phyloP scores from a whole-genome alignment of 2,113 vertebrate species.

The Nerophis lumbriciformis region DNA sequence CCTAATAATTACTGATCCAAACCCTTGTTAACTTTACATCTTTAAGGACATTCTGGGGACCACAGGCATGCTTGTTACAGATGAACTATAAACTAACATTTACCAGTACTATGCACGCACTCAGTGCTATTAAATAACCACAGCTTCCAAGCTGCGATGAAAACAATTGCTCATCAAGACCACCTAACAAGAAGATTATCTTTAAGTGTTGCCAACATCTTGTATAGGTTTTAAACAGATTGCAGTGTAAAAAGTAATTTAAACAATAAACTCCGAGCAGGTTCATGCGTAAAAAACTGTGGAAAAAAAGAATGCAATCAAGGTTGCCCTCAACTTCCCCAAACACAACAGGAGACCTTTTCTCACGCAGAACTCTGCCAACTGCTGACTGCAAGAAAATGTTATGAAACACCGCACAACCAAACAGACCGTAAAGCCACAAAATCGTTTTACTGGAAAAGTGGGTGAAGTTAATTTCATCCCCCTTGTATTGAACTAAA shows the following conservation, averaged over 20 bases:
- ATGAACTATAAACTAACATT: slow-evolving; percentile 7
- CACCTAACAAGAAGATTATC: too few relatives aligned
- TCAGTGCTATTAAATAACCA: background rate
- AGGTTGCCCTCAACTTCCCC: slow-evolving; percentile 7
- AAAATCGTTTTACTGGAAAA: slow-evolving; percentile 3
- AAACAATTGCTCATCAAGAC: too few relatives aligned
- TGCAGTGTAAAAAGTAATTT: background rate
- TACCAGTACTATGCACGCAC: background rate
- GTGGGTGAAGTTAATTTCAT: slow-evolving; percentile 11
- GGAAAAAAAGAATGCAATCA: slow-evolving; percentile 13
- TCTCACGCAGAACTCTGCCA: slow-evolving; percentile 1
- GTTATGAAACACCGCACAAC: slow-evolving; percentile 13
- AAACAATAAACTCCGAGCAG: slow-evolving; percentile 13
- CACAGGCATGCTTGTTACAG: background rate
- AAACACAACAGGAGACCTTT: slow-evolving; percentile 1
- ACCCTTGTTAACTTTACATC: slow-evolving; percentile 43
- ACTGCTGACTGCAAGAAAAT: slow-evolving; percentile 1
- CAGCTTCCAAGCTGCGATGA: background rate
- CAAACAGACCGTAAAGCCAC: background rate
- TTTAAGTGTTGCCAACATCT: background rate
- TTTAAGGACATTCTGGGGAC: slow-evolving; percentile 14
- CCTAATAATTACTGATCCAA: slow-evolving; percentile 39
- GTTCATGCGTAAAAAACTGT: slow-evolving; percentile 11
- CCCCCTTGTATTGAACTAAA: slow-evolving; percentile 23
- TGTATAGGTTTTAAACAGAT: too few relatives aligned